These are phyloP conservation scores for Oplegnathus fasciatus DNA, from an alignment of 2,113 vertebrate species.

Conservation along the genomic window DNA sequence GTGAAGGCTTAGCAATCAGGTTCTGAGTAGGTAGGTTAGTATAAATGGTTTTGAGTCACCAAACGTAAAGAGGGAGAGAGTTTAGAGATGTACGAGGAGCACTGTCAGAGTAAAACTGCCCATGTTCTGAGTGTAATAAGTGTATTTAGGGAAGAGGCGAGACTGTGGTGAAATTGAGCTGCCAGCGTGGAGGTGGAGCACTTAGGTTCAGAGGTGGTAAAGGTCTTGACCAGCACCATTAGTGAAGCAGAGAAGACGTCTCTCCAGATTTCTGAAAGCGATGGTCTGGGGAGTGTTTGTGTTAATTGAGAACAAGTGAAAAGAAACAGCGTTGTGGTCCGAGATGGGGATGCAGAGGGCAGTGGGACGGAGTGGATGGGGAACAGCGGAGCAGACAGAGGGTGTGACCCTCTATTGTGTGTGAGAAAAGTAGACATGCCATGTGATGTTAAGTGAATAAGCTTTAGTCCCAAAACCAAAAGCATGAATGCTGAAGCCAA, in stretches of 20 bases:
- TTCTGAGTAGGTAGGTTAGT: background rate
- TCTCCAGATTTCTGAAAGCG: slow-evolving; percentile 13
- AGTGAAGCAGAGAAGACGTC: background rate
- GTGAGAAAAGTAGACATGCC: background rate
- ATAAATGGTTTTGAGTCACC: background rate
- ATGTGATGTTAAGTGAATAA: background rate
- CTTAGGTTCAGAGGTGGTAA: background rate
- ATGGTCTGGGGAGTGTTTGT: background rate
- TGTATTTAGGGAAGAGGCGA: background rate
- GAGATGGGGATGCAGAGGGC: background rate
- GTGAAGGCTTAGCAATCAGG: background rate
- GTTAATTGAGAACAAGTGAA: slow-evolving; percentile 1
- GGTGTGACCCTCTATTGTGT: background rate
- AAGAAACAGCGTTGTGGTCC: background rate
- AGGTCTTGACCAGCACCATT: slow-evolving; percentile 11
- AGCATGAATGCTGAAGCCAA: background rate
- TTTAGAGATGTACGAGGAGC: background rate
- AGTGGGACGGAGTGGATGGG: background rate
- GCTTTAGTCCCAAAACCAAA: background rate
- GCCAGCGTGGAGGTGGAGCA: background rate
- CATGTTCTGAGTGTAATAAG: background rate
- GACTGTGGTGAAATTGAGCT: background rate
- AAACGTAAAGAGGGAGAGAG: background rate
- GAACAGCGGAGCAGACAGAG: background rate
- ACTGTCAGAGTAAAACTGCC: background rate